These are phyloP conservation scores for Xiphorhynchus erythropygius DNA, from an alignment of 2,797 vertebrate genomes.

Conservation along the genomic window DNA sequence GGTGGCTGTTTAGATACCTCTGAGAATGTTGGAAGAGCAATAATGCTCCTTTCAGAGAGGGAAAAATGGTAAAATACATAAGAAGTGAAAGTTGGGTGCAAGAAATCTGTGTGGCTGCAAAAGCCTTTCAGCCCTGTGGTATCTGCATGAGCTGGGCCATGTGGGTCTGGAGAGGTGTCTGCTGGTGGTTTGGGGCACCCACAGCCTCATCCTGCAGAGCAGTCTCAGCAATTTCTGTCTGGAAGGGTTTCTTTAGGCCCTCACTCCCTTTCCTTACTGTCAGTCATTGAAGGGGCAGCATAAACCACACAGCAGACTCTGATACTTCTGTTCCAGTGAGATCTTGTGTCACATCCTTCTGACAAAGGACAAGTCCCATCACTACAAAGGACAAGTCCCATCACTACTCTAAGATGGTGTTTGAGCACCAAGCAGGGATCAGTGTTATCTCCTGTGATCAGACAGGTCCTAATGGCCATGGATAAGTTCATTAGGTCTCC, in stretches of 20 bases:
- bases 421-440: neutral
- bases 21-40: neutral
- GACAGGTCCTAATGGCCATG: neutral
- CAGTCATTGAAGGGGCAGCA: neutral
- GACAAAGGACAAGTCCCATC: neutral
- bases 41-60: neutral
- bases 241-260: neutral
- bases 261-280: neutral
- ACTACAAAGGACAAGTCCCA: too few species aligned
- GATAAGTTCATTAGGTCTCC: neutral
- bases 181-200: neutral
- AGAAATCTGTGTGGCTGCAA: neutral
- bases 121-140: neutral
- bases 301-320: neutral
- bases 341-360: neutral
- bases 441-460: neutral
- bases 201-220: neutral
- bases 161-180: neutral
- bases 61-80: neutral
- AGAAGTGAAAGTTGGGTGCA: neutral
- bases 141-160: neutral
- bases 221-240: neutral
- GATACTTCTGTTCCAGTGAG: neutral
- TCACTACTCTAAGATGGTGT: neutral
- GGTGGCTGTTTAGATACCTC: neutral